Evolutionary conservation across 2,113 vertebrate genomes (phyloP).

Genomic region (Zonotrichia leucophrys): DNA sequence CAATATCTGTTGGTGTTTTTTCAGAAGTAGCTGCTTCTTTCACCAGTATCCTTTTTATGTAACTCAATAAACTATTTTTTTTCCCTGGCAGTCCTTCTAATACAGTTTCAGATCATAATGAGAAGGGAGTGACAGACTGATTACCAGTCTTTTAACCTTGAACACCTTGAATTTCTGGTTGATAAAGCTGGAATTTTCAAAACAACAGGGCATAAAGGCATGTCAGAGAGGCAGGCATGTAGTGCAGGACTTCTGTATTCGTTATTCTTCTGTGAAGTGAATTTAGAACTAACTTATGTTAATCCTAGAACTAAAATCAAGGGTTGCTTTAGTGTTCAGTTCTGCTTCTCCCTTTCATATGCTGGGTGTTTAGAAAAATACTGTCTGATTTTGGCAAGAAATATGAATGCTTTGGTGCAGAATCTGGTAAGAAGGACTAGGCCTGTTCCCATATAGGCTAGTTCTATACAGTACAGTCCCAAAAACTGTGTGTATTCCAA

Average conservation of each 20-base stretch:
- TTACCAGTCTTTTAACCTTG: background rate
- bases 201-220: background rate
- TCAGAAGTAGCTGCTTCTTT: background rate
- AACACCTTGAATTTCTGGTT: background rate
- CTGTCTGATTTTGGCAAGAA: background rate
- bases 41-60: background rate
- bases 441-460: background rate
- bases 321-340: background rate
- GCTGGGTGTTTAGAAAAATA: background rate
- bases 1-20: background rate
- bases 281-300: background rate
- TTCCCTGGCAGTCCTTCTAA: background rate
- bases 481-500: background rate
- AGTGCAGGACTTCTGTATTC: background rate
- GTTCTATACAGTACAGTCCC: background rate
- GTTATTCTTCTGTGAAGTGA: background rate
- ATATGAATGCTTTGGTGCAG: background rate
- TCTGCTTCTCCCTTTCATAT: background rate
- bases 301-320: background rate
- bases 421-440: background rate
- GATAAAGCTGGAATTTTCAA: background rate
- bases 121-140: background rate
- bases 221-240: background rate
- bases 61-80: background rate
- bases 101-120: background rate